A percentile compares a stretch with the other conserved stretches of the same genome.
These are phyloP conservation scores for Ametastegia equiseti DNA, from an alignment of 2,888 invertebrate genomes.

Conservation along the genomic window DNA sequence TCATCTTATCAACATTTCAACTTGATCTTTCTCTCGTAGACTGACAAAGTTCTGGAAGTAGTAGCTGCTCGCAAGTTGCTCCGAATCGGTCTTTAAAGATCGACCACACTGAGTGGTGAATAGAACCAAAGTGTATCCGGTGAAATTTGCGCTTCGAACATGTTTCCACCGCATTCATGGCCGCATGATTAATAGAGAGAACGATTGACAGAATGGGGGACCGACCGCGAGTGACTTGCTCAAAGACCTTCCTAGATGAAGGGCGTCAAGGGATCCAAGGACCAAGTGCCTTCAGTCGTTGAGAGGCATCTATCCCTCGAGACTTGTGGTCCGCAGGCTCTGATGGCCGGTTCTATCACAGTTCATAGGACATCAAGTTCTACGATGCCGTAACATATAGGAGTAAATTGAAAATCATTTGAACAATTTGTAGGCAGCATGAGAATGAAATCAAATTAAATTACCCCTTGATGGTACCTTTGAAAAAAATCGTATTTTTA, in stretches of 20 bases:
- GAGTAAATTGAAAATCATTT: not conserved
- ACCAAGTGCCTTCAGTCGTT: not conserved
- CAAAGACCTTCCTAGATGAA: not conserved
- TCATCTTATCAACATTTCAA: not conserved
- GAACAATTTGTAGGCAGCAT: not conserved
- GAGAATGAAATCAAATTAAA: not conserved
- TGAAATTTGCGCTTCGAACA: not conserved
- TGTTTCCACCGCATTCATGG: slow-evolving; percentile 9
- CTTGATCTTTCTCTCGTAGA: not conserved
- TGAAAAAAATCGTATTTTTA: not conserved
- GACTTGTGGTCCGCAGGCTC: not conserved
- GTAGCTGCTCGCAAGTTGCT: not conserved
- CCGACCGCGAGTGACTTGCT: slow-evolving; percentile 3
- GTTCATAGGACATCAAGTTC: not conserved
- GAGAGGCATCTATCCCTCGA: not conserved
- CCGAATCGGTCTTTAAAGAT: not conserved
- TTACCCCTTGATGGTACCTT: not conserved
- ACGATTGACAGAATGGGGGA: slow-evolving; percentile 18
- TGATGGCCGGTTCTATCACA: not conserved
- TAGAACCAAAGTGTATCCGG: not conserved
- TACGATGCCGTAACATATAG: not conserved
- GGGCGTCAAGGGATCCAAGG: not conserved
- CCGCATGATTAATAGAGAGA: slow-evolving; percentile 15
- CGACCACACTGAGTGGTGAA: not conserved
- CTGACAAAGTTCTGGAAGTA: not conserved